Percentiles rank a stretch among this genome's conserved stretches.
phyloP scores from a whole-genome alignment of 2,113 vertebrate species.

The Riparia riparia region DNA sequence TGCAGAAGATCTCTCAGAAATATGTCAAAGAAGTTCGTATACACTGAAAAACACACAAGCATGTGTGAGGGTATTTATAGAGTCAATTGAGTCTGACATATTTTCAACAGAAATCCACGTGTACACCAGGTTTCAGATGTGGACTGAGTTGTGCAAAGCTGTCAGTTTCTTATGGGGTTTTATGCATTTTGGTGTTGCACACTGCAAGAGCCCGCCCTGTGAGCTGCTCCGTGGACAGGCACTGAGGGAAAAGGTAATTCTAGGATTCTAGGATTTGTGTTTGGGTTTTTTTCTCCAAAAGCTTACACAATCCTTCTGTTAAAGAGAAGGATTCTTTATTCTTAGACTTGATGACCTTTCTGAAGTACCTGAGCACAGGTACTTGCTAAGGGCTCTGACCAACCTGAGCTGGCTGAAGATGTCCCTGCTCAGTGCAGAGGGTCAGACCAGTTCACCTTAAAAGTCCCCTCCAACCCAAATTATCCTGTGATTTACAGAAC shows the following conservation, averaged over 20 bases:
- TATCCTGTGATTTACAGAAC: not conserved
- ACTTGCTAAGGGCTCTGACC: not conserved
- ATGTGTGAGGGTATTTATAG: not conserved
- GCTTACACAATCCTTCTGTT: not conserved
- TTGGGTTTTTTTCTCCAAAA: not conserved
- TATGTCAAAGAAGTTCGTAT: not conserved
- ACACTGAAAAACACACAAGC: not conserved
- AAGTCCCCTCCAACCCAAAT: not conserved
- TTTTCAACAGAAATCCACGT: not conserved
- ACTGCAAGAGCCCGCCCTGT: not conserved
- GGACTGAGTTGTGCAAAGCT: not conserved
- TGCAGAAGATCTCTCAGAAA: not conserved
- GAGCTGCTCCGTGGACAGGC: not conserved
- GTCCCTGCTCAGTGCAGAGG: not conserved
- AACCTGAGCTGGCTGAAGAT: not conserved
- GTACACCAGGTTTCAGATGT: not conserved
- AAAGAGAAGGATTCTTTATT: not conserved
- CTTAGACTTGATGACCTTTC: not conserved
- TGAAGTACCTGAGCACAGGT: not conserved
- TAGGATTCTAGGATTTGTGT: not conserved
- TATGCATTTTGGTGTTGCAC: not conserved
- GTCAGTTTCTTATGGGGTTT: not conserved
- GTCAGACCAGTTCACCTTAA: not conserved
- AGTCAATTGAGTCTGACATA: not conserved
- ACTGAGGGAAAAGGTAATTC: not conserved